Conservation (phyloP, 2,113 vertebrate genomes). For the Motacilla tschutschensis region DNA sequence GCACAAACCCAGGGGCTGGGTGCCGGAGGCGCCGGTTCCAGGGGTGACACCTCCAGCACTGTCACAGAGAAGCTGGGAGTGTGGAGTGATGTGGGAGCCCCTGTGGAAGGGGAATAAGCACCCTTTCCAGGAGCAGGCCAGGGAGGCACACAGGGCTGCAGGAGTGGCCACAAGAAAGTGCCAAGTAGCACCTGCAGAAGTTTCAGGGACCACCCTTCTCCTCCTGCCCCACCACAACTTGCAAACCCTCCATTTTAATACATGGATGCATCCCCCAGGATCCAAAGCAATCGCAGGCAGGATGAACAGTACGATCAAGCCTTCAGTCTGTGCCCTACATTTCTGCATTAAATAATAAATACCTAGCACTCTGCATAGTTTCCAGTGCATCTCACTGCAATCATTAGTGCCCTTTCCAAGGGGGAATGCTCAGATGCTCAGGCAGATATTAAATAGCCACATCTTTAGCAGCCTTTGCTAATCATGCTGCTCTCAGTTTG, state of each 20-base stretch:
- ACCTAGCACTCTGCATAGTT: constrained; percentile 29
- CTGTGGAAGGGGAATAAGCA: neutral
- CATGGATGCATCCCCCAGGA: neutral
- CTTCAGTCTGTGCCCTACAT: constrained; percentile 41
- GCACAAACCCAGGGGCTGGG: neutral
- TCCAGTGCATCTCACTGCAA: constrained; percentile 46
- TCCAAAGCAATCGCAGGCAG: constrained; percentile 36
- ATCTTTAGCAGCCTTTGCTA: constrained; percentile 37
- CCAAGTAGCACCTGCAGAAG: neutral
- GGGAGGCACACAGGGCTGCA: neutral
- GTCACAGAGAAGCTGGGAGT: neutral
- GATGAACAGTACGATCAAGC: neutral
- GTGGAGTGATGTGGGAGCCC: fast-evolving
- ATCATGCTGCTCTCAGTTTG: constrained; percentile 31
- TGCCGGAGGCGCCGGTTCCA: neutral
- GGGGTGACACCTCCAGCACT: neutral
- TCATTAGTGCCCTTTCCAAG: constrained; percentile 23
- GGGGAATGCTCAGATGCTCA: constrained; percentile 5
- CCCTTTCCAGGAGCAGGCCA: neutral
- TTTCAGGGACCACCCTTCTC: neutral
- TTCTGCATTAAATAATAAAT: constrained; percentile 64
- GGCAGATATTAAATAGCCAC: constrained; percentile 44
- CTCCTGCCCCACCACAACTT: neutral
- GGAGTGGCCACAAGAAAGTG: neutral
- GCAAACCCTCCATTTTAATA: neutral